Evolutionary conservation across 2,797 vertebrate species (phyloP).

Genomic region (Oreochromis grahami): DNA sequence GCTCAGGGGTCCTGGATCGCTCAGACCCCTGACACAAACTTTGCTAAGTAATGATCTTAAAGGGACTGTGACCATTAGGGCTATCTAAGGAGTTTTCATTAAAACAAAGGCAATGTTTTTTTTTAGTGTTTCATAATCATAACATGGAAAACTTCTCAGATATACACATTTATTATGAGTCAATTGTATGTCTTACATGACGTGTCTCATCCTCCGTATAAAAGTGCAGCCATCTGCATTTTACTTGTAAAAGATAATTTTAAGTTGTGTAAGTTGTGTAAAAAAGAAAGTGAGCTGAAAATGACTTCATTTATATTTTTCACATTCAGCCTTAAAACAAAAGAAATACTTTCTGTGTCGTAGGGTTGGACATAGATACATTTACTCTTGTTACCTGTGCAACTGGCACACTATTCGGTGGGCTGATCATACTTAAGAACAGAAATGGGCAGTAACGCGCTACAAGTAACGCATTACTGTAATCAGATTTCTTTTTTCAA

Average conservation of each 20-base stretch:
- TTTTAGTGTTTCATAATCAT: neutral
- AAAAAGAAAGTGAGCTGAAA: neutral
- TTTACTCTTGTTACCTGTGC: neutral
- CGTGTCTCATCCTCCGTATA: neutral
- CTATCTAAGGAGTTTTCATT: fast-evolving
- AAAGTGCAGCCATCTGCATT: neutral
- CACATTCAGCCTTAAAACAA: neutral
- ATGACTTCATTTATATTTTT: neutral
- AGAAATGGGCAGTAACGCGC: no score
- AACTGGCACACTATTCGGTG: neutral
- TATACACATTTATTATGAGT: neutral
- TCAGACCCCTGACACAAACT: no score
- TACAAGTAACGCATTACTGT: no score
- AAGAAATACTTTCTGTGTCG: neutral
- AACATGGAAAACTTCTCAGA: neutral
- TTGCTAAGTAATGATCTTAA: neutral
- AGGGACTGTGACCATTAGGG: fast-evolving
- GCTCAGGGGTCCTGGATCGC: no score
- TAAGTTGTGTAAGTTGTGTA: neutral
- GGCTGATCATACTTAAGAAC: neutral
- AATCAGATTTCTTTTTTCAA: no score
- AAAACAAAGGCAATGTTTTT: neutral
- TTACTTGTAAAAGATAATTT: neutral
- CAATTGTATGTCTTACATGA: neutral
- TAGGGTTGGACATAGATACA: neutral